Base-by-base conservation (phyloP, 30 jellyfish, hydroid and myxozoan species). In the Clytia hemisphaerica region DNA sequence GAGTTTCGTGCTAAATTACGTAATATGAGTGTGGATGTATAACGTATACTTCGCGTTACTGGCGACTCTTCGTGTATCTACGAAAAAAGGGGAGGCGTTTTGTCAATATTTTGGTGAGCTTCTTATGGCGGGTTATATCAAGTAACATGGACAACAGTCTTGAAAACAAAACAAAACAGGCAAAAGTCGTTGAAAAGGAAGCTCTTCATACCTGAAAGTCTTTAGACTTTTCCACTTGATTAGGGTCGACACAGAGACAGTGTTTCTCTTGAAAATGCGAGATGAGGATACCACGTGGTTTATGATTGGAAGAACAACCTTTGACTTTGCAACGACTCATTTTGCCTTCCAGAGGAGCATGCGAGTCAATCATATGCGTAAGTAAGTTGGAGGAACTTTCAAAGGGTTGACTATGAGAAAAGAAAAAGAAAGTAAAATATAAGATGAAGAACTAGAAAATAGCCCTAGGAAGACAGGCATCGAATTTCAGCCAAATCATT, bases 51-150 rank as follows among this genome's bases (percentile, higher is more conserved):
- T 73, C 97, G 60, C 12, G 97, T 87, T 1, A 87, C 97, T 6
- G 97, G 97, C 0, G 97, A 87, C 61, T 87, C 97, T 44, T 87
- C 94, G 73, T 87, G 94, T 25, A 71, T 76, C 95, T 84, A 54
- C 37, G 58, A 47, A 73, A 37, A 4, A 47, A 80, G 24, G 16
- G 10, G 53, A 40, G 25, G 60, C 2, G 25, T n/a, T 2, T 7
- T 7, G 53, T 40, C 53, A 10, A 40, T 40, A n/a, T 7, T 40
- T 10, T 7, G n/a, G 53, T 40, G 15, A 10, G n/a, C n/a, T 40
- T 40, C n/a, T 40, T 40, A 7, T 40, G 53, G n/a, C 53, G n/a
- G 53, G 10, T 40, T 40, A 27, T 2, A n/a, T n/a, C 60, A 27
- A n/a, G 60, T n/a, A 46, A 27, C 2, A 4, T 9, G 60, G 60